These are phyloP conservation scores for Sinentomon sp. DNA, from an alignment of 2,888 invertebrate species.

Conservation along the genomic window DNA sequence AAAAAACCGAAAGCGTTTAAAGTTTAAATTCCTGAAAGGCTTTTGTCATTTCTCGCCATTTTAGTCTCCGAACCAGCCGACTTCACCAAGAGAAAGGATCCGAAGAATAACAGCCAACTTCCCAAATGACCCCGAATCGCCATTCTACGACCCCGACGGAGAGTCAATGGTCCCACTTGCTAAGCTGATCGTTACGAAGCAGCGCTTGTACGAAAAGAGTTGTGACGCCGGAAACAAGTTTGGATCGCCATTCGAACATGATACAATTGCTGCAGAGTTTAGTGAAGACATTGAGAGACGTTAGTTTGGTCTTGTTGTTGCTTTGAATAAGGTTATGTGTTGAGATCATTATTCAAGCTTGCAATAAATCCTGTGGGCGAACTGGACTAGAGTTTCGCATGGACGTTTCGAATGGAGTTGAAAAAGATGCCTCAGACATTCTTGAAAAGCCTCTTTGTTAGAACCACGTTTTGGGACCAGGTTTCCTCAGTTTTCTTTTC, in stretches of 20 bases:
- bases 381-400: too few species aligned
- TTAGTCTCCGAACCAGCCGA: conserved; percentile 49
- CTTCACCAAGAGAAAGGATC: conserved; percentile 53
- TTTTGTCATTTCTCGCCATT: not conserved
- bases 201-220: conserved; percentile 34
- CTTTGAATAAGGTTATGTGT: too few species aligned
- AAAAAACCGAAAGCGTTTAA: not conserved
- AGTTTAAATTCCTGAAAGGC: not conserved
- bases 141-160: conserved; percentile 54
- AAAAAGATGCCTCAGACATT: too few species aligned
- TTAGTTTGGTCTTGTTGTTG: conserved; percentile 27
- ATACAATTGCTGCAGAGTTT: conserved; percentile 28
- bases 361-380: too few species aligned
- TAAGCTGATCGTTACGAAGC: conserved; percentile 36
- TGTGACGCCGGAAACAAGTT: conserved; percentile 31
- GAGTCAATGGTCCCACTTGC: conserved; percentile 56
- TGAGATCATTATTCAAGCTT: too few species aligned
- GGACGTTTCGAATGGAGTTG: too few species aligned
- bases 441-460: too few species aligned
- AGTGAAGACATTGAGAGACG: conserved; percentile 35
- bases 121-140: conserved; percentile 70
- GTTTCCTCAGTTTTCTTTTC: too few species aligned
- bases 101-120: conserved; percentile 63
- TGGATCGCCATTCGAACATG: conserved; percentile 11
- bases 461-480: too few species aligned